Evolutionary conservation across 2,797 vertebrate genomes (phyloP), one percentile per base, ranked within the genome.

Genomic region (Masticophis lateralis): DNA sequence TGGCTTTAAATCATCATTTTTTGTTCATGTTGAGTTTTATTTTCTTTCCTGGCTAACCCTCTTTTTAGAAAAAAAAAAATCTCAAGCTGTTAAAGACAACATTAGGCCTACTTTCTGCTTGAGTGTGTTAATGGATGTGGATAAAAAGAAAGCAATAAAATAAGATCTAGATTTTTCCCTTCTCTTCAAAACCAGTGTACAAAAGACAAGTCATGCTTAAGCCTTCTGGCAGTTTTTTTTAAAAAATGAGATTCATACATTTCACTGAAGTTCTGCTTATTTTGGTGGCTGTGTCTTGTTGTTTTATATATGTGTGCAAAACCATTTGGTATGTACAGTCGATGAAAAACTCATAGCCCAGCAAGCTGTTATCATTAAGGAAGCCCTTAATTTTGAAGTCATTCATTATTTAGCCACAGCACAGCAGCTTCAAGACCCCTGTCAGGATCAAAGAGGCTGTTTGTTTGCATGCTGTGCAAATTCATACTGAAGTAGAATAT

Each of bases 111-210:
- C 60, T 93, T 94, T 61, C n/a, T 86, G 28, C 69, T 89, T 92
- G 79, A 88, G 88, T 22, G 20, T 83, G 89, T 7, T 57, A 83
- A 86, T n/a, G 92, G 56, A 89, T 51, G 43, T 57, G 91, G 87
- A 55, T 32, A 90, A 89, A 95, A 93, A 94, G 96, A 93, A 32
- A 94, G 22, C 60, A 94, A 79, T 9, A 89, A 86, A 92, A 93
- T 92, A 92, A 28, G 53, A 95, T 95, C 92, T 88, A 66, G 28
- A 89, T 95, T 92, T 92, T 92, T 83, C 10, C 63, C 37, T 60
- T 1, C 89, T 89, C 93, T 95, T 96, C 56, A 89, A 95, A 56
- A 93, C 28, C n/a, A 10, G 3, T 89, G 86, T 59, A 89, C 28
- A 32, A 90, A 93, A 95, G 18, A 5, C 11, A 94, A 61, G 3